A percentile compares a stretch with the other conserved stretches of the same genome.
phyloP scores from a whole-genome alignment of 2,113 vertebrate genomes.

The Rafetus swinhoei region DNA sequence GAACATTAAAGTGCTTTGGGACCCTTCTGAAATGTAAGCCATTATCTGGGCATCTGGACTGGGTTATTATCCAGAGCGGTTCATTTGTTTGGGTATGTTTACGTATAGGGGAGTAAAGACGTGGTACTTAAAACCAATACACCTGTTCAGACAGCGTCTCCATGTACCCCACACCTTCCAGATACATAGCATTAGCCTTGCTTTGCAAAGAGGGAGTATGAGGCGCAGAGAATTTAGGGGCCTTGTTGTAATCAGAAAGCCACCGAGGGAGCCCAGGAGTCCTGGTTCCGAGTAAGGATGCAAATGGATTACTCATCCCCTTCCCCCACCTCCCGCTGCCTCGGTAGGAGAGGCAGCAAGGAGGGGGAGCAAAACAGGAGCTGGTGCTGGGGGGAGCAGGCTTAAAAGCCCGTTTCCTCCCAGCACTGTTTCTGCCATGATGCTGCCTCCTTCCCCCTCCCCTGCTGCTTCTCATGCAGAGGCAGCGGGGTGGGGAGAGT shows the following conservation, averaged over 20 bases:
- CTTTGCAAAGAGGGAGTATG: neutral
- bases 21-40: neutral
- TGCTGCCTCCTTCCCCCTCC: no score
- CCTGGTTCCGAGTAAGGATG: neutral
- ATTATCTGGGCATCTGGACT: neutral
- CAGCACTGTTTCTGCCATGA: no score
- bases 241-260: neutral
- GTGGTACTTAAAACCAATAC: neutral
- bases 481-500: no score
- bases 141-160: neutral
- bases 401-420: no score
- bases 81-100: neutral
- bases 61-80: no score
- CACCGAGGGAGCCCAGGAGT: neutral
- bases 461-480: no score
- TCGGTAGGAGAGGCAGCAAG: no score
- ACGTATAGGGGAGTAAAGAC: neutral
- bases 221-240: neutral
- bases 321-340: no score
- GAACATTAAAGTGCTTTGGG: neutral
- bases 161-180: neutral
- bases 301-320: no score
- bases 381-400: no score
- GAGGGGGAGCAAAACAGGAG: no score
- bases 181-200: neutral